A percentile compares a stretch with the other conserved stretches of the same genome.
These are phyloP conservation scores for Prionailurus viverrinus DNA, from an alignment of 2,113 vertebrate species.

Conservation along the genomic window DNA sequence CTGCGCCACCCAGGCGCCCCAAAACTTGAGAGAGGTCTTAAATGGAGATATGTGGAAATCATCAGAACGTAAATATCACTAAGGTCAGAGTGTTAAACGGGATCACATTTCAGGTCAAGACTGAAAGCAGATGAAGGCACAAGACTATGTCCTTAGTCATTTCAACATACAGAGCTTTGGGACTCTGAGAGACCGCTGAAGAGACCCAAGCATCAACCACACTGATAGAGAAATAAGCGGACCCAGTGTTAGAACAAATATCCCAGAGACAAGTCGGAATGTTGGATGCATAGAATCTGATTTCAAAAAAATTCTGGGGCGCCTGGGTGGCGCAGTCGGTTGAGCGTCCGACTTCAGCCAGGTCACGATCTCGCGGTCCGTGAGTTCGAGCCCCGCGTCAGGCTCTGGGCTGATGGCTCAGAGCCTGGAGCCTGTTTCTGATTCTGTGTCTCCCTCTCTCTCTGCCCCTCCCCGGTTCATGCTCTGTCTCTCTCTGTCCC, in stretches of 20 bases:
- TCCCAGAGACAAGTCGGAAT: background rate
- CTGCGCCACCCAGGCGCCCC: too few species aligned
- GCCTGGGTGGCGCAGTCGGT: too few species aligned
- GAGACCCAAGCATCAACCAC: background rate
- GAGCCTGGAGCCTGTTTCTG: too few species aligned
- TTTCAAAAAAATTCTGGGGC: background rate
- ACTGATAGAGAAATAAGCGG: background rate
- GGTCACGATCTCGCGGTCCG: too few species aligned
- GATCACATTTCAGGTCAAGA: background rate
- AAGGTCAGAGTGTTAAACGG: background rate
- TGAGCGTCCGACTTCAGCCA: too few species aligned
- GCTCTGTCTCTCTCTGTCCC: too few species aligned
- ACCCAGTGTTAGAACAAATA: background rate
- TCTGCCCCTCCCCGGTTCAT: too few species aligned
- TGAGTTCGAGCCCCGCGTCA: too few species aligned
- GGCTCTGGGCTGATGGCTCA: too few species aligned
- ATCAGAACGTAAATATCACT: background rate
- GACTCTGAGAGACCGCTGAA: background rate
- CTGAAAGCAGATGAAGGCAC: background rate
- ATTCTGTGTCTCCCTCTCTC: too few species aligned
- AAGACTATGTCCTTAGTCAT: background rate
- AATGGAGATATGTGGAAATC: background rate
- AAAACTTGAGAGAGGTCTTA: background rate
- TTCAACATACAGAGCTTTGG: background rate
- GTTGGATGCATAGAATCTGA: background rate